Conservation (phyloP, 1,140 invertebrate species). For the Panulirus ornatus region DNA sequence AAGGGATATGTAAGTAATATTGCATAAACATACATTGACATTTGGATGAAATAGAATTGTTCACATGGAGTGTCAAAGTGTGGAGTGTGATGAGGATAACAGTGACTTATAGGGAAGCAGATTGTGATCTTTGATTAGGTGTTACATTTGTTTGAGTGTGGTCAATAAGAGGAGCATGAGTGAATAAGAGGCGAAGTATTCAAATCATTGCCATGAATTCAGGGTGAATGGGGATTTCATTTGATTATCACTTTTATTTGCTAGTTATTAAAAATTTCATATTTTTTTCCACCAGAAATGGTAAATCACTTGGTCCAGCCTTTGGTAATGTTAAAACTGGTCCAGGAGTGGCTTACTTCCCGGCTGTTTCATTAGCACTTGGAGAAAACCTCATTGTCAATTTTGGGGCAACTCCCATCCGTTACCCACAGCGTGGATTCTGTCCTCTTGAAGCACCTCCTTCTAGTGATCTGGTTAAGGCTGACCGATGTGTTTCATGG, state of each 20-base stretch:
- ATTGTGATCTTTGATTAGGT: too few relatives aligned
- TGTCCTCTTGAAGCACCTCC: slow-evolving; percentile 84
- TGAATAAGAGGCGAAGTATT: neutral
- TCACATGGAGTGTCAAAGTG: too few relatives aligned
- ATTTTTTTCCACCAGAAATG: slow-evolving; percentile 82
- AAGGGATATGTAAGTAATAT: too few relatives aligned
- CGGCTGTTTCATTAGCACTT: slow-evolving; percentile 86
- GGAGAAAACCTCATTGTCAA: slow-evolving; percentile 88
- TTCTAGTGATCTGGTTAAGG: slow-evolving; percentile 80
- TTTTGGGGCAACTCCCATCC: slow-evolving; percentile 86
- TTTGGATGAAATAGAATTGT: too few relatives aligned
- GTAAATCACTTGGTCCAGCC: slow-evolving; percentile 85
- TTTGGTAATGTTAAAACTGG: slow-evolving; percentile 86
- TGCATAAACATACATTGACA: too few relatives aligned
- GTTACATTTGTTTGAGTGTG: too few relatives aligned
- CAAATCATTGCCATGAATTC: too few relatives aligned
- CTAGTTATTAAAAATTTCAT: too few relatives aligned
- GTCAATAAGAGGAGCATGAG: neutral
- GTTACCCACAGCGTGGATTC: slow-evolving; percentile 85
- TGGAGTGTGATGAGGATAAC: too few relatives aligned
- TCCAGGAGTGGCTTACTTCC: slow-evolving; percentile 87
- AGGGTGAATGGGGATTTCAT: too few relatives aligned
- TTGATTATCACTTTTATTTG: too few relatives aligned
- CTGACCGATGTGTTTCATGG: slow-evolving; percentile 81
- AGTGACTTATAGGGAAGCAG: too few relatives aligned